A percentile compares a stretch with the other conserved stretches of the same genome.
Evolutionary conservation across 2,888 invertebrate species (phyloP).

Genomic region (Seira sanloemensis): DNA sequence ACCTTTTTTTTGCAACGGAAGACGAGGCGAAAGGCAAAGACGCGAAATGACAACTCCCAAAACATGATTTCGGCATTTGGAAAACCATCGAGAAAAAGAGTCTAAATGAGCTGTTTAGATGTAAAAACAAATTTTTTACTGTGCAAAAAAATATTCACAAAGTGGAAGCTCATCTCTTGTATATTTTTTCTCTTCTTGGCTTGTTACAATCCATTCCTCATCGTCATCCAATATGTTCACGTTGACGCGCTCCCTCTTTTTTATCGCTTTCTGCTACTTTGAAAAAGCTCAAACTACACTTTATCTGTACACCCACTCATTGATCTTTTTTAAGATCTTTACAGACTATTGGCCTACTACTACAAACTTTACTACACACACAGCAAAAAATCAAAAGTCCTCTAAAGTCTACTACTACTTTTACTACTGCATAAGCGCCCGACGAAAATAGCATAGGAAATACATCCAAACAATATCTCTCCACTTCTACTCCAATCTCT

Average conservation of each 20-base stretch:
- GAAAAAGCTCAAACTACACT: slow-evolving; percentile 6
- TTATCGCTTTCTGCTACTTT: slow-evolving; percentile 12
- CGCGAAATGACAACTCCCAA: not conserved
- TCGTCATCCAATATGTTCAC: slow-evolving; percentile 14
- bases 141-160: too few species aligned
- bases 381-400: slow-evolving; percentile 21
- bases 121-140: slow-evolving; percentile 16
- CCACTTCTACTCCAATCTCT: not conserved
- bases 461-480: not conserved
- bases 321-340: slow-evolving; percentile 62
- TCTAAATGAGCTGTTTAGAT: not conserved
- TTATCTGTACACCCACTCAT: slow-evolving; percentile 48
- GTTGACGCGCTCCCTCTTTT: slow-evolving; percentile 3
- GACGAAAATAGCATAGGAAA: not conserved
- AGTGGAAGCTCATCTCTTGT: not conserved
- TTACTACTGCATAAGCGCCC: not conserved
- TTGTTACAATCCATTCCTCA: slow-evolving; percentile 17
- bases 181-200: slow-evolving; percentile 1
- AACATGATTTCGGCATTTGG: slow-evolving; percentile 7
- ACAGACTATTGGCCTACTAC: slow-evolving; percentile 56
- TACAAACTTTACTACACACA: slow-evolving; percentile 24
- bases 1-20: not conserved
- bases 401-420: not conserved
- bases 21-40: not conserved
- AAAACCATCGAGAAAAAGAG: not conserved